A percentile compares a stretch with the other conserved stretches of the same genome.
Conservation (phyloP, 1,140 invertebrate genomes). For the Drosophila ohnishii region DNA sequence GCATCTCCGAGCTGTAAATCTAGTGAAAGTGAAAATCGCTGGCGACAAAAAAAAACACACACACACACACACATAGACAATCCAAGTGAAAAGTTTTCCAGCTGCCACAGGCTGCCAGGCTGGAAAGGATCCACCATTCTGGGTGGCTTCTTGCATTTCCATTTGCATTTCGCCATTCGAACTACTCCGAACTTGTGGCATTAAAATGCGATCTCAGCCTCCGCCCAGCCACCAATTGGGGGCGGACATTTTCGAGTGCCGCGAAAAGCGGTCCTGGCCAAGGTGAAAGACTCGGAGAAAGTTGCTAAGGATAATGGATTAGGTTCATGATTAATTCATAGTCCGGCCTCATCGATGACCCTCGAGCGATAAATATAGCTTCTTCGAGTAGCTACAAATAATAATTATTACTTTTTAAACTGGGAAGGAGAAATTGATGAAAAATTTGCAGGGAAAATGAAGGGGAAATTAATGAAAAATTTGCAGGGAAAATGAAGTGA, state of each 20-base stretch:
- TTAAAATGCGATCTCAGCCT: slow-evolving; percentile 51
- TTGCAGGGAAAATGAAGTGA: neutral
- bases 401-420: neutral
- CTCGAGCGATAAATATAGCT: slow-evolving; percentile 6
- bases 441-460: neutral
- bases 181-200: slow-evolving; percentile 45
- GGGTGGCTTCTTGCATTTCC: slow-evolving; percentile 4
- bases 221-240: slow-evolving; percentile 50
- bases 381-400: slow-evolving; percentile 13
- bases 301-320: slow-evolving; percentile 25
- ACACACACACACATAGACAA: neutral
- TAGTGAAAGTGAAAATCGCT: slow-evolving; percentile 61
- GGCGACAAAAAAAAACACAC: slow-evolving; percentile 16
- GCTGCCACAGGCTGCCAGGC: slow-evolving; percentile 5
- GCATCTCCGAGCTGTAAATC: slow-evolving; percentile 49
- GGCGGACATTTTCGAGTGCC: slow-evolving; percentile 8
- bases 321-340: slow-evolving; percentile 41
- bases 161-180: slow-evolving; percentile 21
- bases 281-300: slow-evolving; percentile 14
- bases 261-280: slow-evolving; percentile 1
- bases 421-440: neutral
- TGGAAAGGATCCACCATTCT: slow-evolving; percentile 19
- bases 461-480: neutral
- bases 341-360: slow-evolving; percentile 14
- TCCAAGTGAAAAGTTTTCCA: slow-evolving; percentile 26